Base-by-base conservation (phyloP, 2,888 invertebrate genomes). In the Yponomeuta malinellus region DNA sequence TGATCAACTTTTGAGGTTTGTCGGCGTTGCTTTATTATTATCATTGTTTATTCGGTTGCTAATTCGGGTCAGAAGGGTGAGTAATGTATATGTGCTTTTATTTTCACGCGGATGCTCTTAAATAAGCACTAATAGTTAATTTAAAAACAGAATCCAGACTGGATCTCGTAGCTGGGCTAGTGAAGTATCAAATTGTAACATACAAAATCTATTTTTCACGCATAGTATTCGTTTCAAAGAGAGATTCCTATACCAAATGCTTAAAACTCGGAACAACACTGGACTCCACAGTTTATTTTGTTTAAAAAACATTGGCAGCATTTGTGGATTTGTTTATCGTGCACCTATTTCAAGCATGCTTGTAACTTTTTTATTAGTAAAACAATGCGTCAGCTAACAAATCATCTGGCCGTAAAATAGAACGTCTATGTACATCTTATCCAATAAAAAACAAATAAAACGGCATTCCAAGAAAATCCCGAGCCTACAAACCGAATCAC, bases 1-100 rank as follows among this genome's bases (percentile, higher is more conserved):
- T 89, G 81, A 87, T 90, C 89, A 87, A 80, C 80, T 78, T 78
- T 78, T 79, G 83, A 81, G 83, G 85, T 85, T 84, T 80, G 78
- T 76, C 74, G 29, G 68, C 63, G 43, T 10, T n/a, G 10, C 29
- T 83, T 86, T 84, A 88, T 87, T 84, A 83, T 83, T 81, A 76
- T 75, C 73, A 73, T 43, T 43, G 43, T 43, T 43, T 43, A 43
- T 43, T 43, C 8, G 43, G 43, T 5, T 77, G 77, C 79, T 78
- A 79, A 80, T 80, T 82, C 59, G 75, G 83, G 80, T 80, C 79
- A 83, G 74, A 59, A 59, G 77, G 68, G 68, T 52, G 31, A 23
- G 2, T 33, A 65, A 29, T 12, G 71, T 70, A 71, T 67, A 73
- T 73, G 75, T 73, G 72, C 73, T 68, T 73, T 73, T 72, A 72